A percentile compares a stretch with the other conserved stretches of the same genome.
Evolutionary conservation across 2,797 vertebrate genomes (phyloP).

Genomic region (Nasua narica): DNA sequence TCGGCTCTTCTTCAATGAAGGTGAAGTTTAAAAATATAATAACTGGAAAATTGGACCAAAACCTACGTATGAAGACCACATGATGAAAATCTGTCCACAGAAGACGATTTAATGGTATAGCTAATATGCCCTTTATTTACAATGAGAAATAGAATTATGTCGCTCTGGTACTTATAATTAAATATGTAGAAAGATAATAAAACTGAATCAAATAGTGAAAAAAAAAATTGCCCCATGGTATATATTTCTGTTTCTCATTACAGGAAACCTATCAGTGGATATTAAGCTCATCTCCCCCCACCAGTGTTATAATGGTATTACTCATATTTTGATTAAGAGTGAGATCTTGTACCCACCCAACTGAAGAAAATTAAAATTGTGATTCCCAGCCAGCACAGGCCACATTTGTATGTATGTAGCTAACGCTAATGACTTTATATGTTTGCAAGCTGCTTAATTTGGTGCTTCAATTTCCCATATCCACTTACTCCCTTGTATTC

Average conservation of each 20-base stretch:
- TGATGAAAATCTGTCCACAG: background rate
- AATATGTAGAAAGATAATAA: background rate
- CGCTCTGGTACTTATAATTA: background rate
- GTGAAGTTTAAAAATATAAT: background rate
- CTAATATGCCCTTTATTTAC: background rate
- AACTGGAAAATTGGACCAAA: background rate
- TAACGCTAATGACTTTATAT: background rate
- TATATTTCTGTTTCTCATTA: background rate
- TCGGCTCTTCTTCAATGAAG: background rate
- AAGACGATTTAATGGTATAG: background rate
- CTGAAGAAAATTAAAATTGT: constrained; percentile 21
- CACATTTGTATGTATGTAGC: background rate
- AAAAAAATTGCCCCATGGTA: background rate
- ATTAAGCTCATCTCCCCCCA: background rate
- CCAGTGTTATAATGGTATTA: background rate
- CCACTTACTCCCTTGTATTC: background rate
- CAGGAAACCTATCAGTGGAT: background rate
- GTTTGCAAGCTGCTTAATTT: constrained; percentile 48
- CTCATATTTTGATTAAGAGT: constrained; percentile 51
- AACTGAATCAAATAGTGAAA: background rate
- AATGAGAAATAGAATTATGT: background rate
- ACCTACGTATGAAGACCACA: background rate
- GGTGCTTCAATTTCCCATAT: background rate
- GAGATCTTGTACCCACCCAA: constrained; percentile 6
- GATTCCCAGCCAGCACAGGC: background rate